Conservation (phyloP, 92 coral and sea anemone genomes). For the Bergia puertoricense region DNA sequence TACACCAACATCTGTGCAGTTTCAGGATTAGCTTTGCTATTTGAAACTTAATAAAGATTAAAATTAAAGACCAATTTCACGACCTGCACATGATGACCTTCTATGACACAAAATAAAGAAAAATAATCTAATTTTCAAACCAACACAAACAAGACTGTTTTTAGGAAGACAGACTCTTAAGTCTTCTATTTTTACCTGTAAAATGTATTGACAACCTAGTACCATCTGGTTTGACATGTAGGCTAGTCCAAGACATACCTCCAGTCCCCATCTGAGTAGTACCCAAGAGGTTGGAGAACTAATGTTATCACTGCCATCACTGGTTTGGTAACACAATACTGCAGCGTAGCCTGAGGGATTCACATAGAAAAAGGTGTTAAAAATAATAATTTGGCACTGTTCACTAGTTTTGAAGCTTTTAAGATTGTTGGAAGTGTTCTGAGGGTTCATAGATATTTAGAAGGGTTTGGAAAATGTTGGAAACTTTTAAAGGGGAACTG, state of each 20-base stretch:
- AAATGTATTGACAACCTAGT: too few species aligned
- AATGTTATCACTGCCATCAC: slow-evolving; percentile 92
- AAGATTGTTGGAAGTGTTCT: not conserved
- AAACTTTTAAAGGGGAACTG: too few species aligned
- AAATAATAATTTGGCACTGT: not conserved
- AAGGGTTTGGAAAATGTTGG: not conserved
- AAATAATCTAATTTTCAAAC: too few species aligned
- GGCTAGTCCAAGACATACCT: slow-evolving; percentile 52
- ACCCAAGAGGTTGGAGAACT: slow-evolving; percentile 90
- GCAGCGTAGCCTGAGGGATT: slow-evolving; percentile 83
- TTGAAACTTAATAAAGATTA: too few species aligned
- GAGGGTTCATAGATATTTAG: not conserved
- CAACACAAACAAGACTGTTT: too few species aligned
- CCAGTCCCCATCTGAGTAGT: slow-evolving; percentile 98
- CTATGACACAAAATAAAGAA: too few species aligned
- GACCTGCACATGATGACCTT: too few species aligned
- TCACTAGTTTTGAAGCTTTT: not conserved
- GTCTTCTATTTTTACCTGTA: too few species aligned
- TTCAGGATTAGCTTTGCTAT: too few species aligned
- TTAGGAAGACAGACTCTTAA: too few species aligned
- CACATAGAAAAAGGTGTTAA: not conserved
- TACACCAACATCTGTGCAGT: too few species aligned
- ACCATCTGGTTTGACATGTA: not conserved
- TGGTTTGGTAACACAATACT: slow-evolving; percentile 96
- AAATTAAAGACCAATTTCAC: too few species aligned